These are phyloP conservation scores for Palythoa caribaeorum DNA, from an alignment of 92 coral and sea anemone species.

Conservation along the genomic window DNA sequence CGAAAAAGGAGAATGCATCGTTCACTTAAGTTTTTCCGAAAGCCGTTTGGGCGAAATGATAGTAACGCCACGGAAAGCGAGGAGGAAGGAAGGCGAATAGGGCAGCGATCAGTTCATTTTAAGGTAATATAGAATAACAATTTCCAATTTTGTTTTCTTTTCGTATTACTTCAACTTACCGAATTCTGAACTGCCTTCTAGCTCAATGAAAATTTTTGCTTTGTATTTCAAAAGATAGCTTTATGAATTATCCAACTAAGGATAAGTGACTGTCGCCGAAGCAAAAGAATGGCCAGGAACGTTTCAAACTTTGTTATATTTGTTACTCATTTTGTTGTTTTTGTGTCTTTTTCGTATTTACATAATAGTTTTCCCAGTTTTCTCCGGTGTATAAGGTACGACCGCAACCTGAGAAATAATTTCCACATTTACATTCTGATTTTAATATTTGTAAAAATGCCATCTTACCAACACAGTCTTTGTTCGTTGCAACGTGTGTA, in stretches of 20 bases:
- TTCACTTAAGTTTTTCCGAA: slow-evolving; percentile 82
- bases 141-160: background rate
- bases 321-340: background rate
- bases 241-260: too few relatives aligned
- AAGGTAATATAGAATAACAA: slow-evolving; percentile 55
- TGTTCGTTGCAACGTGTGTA: background rate
- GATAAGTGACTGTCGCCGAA: too few relatives aligned
- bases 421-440: too few relatives aligned
- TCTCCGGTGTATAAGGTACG: too few relatives aligned
- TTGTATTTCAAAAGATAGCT: too few relatives aligned
- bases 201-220: too few relatives aligned
- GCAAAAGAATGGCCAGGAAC: background rate
- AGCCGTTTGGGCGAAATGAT: slow-evolving; percentile 86
- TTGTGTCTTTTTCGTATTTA: too few relatives aligned
- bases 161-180: too few relatives aligned
- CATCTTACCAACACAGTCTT: slow-evolving; percentile 75
- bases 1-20: slow-evolving; percentile 84
- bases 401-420: too few relatives aligned
- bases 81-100: slow-evolving; percentile 69
- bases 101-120: slow-evolving; percentile 74
- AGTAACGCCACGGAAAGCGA: slow-evolving; percentile 77
- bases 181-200: too few relatives aligned
- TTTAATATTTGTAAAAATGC: background rate
- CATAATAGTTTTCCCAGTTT: too few relatives aligned
- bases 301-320: background rate